These are phyloP conservation scores for Ruditapes philippinarum DNA, from an alignment of 1,140 invertebrate genomes.

Conservation along the genomic window DNA sequence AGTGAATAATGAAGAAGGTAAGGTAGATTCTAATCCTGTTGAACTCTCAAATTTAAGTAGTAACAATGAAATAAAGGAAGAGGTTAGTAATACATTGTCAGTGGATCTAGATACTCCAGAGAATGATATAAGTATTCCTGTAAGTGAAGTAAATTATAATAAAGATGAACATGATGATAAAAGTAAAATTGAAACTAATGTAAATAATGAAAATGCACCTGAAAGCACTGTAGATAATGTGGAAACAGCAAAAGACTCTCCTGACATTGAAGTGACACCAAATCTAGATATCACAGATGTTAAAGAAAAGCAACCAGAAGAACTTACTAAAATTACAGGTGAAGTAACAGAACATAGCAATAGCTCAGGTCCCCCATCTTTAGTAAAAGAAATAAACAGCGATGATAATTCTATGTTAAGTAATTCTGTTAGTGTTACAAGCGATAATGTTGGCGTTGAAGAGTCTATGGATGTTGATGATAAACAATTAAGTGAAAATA, in stretches of 20 bases:
- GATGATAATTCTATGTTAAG: conserved; percentile 39
- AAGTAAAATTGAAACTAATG: neutral
- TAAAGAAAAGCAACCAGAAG: neutral
- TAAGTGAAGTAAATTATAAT: neutral
- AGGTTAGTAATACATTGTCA: neutral
- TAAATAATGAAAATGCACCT: neutral
- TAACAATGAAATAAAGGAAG: neutral
- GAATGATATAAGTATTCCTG: too few species aligned
- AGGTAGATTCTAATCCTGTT: neutral
- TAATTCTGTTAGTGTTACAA: neutral
- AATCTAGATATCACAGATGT: neutral
- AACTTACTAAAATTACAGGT: neutral
- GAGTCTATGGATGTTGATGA: conserved; percentile 18
- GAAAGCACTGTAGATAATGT: too few species aligned
- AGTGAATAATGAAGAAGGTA: neutral
- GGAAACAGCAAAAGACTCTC: neutral
- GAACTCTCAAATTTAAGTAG: neutral
- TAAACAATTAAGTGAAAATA: neutral
- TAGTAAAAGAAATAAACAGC: conserved; percentile 27
- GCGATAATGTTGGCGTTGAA: neutral
- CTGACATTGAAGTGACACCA: too few species aligned
- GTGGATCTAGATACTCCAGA: neutral
- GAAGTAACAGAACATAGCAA: neutral
- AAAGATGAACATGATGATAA: too few species aligned
- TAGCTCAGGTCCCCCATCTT: conserved; percentile 43